Evolutionary conservation across 2,113 vertebrate species (phyloP).

Genomic region (Phyllostomus discolor): DNA sequence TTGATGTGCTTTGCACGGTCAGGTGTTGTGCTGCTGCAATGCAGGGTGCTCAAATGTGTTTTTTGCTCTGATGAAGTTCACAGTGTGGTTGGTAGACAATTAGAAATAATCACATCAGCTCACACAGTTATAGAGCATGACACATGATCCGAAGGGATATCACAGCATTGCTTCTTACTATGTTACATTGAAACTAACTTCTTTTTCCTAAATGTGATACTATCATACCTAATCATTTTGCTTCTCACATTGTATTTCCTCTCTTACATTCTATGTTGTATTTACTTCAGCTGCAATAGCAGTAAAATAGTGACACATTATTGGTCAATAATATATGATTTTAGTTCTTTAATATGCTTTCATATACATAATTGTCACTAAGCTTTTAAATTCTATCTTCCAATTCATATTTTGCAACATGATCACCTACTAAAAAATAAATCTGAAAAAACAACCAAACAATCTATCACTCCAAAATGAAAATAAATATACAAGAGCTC

Average conservation of each 20-base stretch:
- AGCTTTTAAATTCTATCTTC: background rate
- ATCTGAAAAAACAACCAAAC: background rate
- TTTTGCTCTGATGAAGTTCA: background rate
- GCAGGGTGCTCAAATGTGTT: background rate
- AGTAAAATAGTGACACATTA: background rate
- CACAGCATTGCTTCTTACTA: background rate
- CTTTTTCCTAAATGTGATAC: background rate
- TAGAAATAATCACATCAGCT: background rate
- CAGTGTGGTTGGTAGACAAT: background rate
- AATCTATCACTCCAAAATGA: background rate
- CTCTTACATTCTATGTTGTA: background rate
- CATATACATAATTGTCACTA: background rate
- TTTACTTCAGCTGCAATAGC: background rate
- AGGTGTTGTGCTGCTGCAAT: background rate
- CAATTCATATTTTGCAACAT: background rate
- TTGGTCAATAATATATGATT: background rate
- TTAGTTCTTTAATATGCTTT: background rate
- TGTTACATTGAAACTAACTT: background rate
- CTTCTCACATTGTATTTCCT: background rate
- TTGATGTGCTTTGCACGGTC: background rate
- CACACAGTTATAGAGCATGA: background rate
- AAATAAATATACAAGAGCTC: background rate
- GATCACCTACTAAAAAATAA: background rate
- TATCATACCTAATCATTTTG: background rate
- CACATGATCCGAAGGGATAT: background rate